Base-by-base conservation (phyloP, 2,888 invertebrate species). In the Eristalis arbustorum region DNA sequence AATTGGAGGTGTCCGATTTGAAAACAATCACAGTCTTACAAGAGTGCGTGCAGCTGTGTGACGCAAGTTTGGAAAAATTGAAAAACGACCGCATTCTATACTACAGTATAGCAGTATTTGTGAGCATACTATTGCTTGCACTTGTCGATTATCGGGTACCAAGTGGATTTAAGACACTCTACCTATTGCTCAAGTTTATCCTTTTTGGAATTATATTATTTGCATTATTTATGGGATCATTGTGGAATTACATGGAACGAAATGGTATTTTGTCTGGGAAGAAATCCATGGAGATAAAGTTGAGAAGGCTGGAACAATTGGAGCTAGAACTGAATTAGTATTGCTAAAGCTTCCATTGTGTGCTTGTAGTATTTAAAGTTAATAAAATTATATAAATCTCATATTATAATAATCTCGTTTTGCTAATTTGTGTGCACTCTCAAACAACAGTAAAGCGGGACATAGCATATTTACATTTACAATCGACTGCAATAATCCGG, bases 221-320 rank as follows among this genome's bases (percentile, higher is more conserved):
- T 90, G 94, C 94, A 87, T 88, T 96, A 22, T 94, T 96, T 88
- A 97, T 97, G 97, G 96, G 95, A 40, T 94, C 96, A 0, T 91
- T 98, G 88, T 97, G 97, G 97, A 96, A 97, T 91, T 94, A 94
- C 88, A 96, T 97, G 88, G 98, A 98, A 92, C 94, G 94, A 89
- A 96, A 97, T 92, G 96, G 96, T 59, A 93, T 97, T 18, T 94
- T 96, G 89, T 96, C 97, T n/a, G 96, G 96, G 8, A 94, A 95
- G 90, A 94, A 94, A 74, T 95, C 95, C 1, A 95, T 97, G 94
- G 94, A 96, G 90, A 94, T 96, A 18, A 90, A 91, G 88, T 85
- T 93, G 22, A 90, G 89, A 31, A 89, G 90, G 69, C 89, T 91
- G 14, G 90, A 91, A 74, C 89, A 90, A 79, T 90, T 90, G 68